phyloP scores from a whole-genome alignment of 1,140 invertebrate genomes.

The Aporrectodea caliginosa region DNA sequence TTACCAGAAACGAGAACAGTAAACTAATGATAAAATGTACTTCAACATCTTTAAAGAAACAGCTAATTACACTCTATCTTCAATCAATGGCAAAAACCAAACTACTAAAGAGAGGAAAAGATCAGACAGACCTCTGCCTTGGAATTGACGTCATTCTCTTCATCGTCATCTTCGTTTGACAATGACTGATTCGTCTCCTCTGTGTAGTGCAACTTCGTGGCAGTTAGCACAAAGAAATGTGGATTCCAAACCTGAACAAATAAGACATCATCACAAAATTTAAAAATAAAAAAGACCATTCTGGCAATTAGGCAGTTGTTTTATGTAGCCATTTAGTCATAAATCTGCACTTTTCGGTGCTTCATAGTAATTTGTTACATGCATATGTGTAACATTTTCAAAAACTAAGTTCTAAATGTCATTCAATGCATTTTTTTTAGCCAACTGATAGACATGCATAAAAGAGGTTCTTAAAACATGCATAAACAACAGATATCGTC shows the following conservation, averaged over 20 bases:
- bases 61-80: no score
- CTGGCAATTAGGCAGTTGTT: not conserved
- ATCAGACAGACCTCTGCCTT: not conserved
- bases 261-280: not conserved
- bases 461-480: not conserved
- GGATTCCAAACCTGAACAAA: conserved; percentile 73
- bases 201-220: conserved; percentile 82
- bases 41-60: no score
- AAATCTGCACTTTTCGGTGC: no score
- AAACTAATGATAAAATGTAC: no score
- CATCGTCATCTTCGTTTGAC: conserved; percentile 62
- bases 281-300: not conserved
- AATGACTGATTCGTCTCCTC: conserved; percentile 59
- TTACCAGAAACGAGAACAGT: no score
- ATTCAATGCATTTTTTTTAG: not conserved
- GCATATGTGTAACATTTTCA: not conserved
- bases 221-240: conserved; percentile 90
- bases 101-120: no score
- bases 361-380: not conserved
- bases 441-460: not conserved
- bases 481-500: not conserved
- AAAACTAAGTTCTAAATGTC: not conserved
- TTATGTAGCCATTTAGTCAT: no score
- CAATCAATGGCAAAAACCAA: no score
- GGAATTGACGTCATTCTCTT: conserved; percentile 47